A percentile compares a stretch with the other conserved stretches of the same genome.
Conservation (phyloP, 2,113 vertebrate species). For the Pongo pygmaeus region DNA sequence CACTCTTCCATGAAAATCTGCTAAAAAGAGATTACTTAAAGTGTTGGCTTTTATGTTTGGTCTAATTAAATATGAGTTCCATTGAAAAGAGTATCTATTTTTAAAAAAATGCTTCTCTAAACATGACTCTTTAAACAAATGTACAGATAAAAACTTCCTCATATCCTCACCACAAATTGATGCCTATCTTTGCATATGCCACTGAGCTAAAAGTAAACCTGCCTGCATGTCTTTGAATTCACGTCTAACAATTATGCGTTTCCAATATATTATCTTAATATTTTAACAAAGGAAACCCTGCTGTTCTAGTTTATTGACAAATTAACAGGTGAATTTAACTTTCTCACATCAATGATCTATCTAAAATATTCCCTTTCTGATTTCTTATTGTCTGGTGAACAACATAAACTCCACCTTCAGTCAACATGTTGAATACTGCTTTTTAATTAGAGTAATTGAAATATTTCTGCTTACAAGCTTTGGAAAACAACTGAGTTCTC, state of each 20-base stretch:
- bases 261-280: constrained; percentile 19
- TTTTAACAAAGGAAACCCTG: constrained; percentile 66
- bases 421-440: constrained; percentile 52
- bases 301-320: constrained; percentile 58
- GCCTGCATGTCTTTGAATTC: background rate
- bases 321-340: constrained; percentile 54
- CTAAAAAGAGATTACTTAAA: constrained; percentile 62
- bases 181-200: background rate
- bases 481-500: background rate
- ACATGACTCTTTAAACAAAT: background rate
- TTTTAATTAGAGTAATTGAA: constrained; percentile 66
- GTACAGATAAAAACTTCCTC: background rate
- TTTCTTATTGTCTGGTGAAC: constrained; percentile 73
- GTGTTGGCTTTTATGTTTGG: constrained; percentile 49
- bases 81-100: constrained; percentile 9
- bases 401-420: constrained; percentile 60
- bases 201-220: constrained; percentile 26
- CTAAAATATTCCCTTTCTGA: constrained; percentile 61
- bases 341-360: constrained; percentile 67
- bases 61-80: constrained; percentile 25
- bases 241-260: background rate
- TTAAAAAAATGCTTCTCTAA: constrained; percentile 51
- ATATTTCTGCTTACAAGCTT: constrained; percentile 34
- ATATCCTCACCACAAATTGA: background rate
- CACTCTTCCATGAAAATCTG: constrained; percentile 70